A percentile compares a stretch with the other conserved stretches of the same genome.
These are phyloP conservation scores for Drosophila ohnishii DNA, from an alignment of 1,140 invertebrate species.

Conservation along the genomic window DNA sequence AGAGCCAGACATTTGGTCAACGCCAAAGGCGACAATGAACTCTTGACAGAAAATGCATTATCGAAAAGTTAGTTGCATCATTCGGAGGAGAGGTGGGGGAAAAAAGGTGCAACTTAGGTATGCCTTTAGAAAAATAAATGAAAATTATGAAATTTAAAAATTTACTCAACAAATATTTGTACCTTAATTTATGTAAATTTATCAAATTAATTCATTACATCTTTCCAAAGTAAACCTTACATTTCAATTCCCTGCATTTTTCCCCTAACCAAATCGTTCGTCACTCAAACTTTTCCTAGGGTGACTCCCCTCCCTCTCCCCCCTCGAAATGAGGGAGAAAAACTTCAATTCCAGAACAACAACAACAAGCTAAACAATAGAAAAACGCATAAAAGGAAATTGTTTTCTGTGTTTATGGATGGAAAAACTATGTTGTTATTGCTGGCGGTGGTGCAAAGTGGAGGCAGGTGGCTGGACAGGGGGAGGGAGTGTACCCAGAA, in stretches of 20 bases:
- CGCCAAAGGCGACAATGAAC: conserved; percentile 64
- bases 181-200: too few relatives aligned
- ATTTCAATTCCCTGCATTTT: background rate
- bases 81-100: background rate
- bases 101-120: background rate
- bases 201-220: background rate
- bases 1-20: conserved; percentile 47
- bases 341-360: conserved; percentile 27
- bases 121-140: too few relatives aligned
- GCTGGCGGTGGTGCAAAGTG: conserved; percentile 37
- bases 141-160: too few relatives aligned
- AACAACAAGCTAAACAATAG: conserved; percentile 23
- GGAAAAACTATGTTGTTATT: conserved; percentile 39
- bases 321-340: conserved; percentile 1
- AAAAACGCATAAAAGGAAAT: conserved; percentile 68
- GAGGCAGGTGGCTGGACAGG: conserved; percentile 27
- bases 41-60: conserved; percentile 30
- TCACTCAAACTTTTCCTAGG: conserved; percentile 5
- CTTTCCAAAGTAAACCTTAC: background rate
- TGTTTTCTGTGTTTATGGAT: conserved; percentile 57
- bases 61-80: conserved; percentile 43
- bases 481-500: background rate
- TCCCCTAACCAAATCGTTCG: conserved; percentile 7
- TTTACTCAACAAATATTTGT: too few relatives aligned
- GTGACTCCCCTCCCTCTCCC: background rate